Percentiles rank a stretch among this genome's conserved stretches.
Conservation (phyloP, 2,888 invertebrate species). For the Allygus modestus region DNA sequence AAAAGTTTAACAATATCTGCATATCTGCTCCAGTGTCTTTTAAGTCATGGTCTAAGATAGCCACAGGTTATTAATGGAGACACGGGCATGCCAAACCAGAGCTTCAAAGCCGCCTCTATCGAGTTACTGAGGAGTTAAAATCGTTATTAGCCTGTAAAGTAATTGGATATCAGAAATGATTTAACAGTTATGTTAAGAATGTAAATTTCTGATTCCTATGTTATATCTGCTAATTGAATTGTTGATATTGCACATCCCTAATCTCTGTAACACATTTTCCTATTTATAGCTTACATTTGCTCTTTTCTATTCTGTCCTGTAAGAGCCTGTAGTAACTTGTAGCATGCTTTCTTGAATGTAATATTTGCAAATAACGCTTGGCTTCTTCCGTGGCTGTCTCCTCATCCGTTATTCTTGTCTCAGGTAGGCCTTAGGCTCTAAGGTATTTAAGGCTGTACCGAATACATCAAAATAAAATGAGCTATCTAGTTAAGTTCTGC, state of each 20-base stretch:
- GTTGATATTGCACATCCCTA: not conserved
- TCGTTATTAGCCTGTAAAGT: too few relatives aligned
- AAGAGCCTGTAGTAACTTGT: not conserved
- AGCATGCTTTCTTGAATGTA: constrained; percentile 2
- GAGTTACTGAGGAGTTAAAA: too few relatives aligned
- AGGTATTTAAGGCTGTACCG: not conserved
- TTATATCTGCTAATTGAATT: too few relatives aligned
- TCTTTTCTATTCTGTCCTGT: constrained; percentile 18
- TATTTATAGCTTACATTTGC: not conserved
- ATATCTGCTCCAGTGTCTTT: too few relatives aligned
- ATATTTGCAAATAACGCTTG: constrained; percentile 2
- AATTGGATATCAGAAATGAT: too few relatives aligned
- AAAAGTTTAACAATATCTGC: too few relatives aligned
- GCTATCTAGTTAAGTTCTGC: constrained; percentile 13
- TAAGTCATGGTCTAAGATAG: too few relatives aligned
- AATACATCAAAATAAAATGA: not conserved
- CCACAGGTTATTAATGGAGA: too few relatives aligned
- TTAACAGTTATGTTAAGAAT: too few relatives aligned
- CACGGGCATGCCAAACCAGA: too few relatives aligned
- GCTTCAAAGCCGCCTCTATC: too few relatives aligned
- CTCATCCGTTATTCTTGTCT: constrained; percentile 22
- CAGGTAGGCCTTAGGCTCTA: constrained; percentile 35
- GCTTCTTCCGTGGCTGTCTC: constrained; percentile 21
- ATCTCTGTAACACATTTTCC: not conserved
- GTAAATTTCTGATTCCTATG: too few relatives aligned